phyloP scores from a whole-genome alignment of 2,113 vertebrate genomes.

The Hippoglossus stenolepis region DNA sequence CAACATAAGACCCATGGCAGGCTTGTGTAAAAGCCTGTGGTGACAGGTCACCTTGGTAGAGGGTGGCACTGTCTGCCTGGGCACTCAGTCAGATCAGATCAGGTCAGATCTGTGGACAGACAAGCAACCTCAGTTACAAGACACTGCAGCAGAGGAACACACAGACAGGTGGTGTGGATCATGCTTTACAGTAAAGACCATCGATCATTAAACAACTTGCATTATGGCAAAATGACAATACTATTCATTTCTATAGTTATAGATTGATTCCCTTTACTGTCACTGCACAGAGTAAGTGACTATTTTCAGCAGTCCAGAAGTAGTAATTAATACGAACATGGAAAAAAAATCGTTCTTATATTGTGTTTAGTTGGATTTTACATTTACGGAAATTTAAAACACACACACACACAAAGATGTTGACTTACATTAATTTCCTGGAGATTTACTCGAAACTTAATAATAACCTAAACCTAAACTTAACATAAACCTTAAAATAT shows the following conservation, averaged over 20 bases:
- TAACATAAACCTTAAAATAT: no score
- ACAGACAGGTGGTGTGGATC: constrained; percentile 38
- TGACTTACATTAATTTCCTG: no score
- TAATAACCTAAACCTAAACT: no score
- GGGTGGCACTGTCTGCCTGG: constrained; percentile 45
- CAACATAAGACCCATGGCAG: constrained; percentile 56
- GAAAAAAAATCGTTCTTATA: no score
- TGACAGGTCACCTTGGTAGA: constrained; percentile 83
- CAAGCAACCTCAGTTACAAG: constrained; percentile 27
- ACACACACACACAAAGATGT: neutral
- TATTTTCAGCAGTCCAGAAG: no score
- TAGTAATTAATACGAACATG: neutral
- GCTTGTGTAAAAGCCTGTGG: constrained; percentile 74
- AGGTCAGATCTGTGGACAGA: constrained; percentile 58
- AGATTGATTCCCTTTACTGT: no score
- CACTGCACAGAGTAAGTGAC: no score
- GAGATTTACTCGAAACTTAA: no score
- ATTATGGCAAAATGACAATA: neutral
- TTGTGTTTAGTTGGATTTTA: neutral
- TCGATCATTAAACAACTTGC: no score
- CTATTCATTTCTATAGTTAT: no score
- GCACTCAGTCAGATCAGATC: constrained; percentile 41
- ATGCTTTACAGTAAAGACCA: no score
- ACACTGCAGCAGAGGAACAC: constrained; percentile 35
- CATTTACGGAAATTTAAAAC: no score